Evolutionary conservation across 2,113 vertebrate species (phyloP).

Genomic region (Isurus oxyrinchus): DNA sequence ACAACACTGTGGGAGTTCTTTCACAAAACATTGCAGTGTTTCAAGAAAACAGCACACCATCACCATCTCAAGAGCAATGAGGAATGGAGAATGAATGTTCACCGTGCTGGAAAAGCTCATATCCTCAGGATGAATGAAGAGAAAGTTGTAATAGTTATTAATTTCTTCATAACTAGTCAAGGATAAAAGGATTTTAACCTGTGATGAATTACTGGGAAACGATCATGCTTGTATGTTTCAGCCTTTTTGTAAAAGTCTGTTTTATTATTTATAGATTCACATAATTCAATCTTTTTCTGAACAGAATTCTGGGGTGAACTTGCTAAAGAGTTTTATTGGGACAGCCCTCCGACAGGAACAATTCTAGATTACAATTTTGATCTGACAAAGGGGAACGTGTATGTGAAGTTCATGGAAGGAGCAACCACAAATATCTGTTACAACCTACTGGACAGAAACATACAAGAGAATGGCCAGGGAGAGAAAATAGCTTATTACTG

Average conservation of each 20-base stretch:
- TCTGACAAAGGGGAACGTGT: slow-evolving; percentile 60
- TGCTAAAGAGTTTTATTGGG: slow-evolving; percentile 64
- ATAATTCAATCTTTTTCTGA: slow-evolving; percentile 28
- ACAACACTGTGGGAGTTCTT: no score
- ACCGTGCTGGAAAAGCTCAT: not conserved
- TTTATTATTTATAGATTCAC: not conserved
- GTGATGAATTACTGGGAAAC: not conserved
- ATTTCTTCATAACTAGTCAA: not conserved
- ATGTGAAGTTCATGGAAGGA: slow-evolving; percentile 66
- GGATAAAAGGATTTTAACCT: not conserved
- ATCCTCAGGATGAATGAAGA: not conserved
- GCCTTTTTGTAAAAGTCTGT: not conserved
- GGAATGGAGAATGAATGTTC: not conserved
- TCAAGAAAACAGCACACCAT: not conserved
- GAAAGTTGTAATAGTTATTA: not conserved
- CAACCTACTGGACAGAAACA: slow-evolving; percentile 66
- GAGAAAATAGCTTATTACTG: slow-evolving; percentile 67
- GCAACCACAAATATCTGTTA: slow-evolving; percentile 73
- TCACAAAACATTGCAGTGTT: not conserved
- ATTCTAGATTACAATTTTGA: slow-evolving; percentile 68
- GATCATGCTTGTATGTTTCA: not conserved
- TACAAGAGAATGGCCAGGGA: slow-evolving; percentile 57
- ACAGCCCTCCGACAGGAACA: slow-evolving; percentile 55
- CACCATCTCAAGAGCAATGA: not conserved
- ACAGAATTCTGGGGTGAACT: slow-evolving; percentile 68